Evolutionary conservation across 1,140 invertebrate species (phyloP), one percentile per base, ranked within the genome.

Genomic region (Chelonus insularis): DNA sequence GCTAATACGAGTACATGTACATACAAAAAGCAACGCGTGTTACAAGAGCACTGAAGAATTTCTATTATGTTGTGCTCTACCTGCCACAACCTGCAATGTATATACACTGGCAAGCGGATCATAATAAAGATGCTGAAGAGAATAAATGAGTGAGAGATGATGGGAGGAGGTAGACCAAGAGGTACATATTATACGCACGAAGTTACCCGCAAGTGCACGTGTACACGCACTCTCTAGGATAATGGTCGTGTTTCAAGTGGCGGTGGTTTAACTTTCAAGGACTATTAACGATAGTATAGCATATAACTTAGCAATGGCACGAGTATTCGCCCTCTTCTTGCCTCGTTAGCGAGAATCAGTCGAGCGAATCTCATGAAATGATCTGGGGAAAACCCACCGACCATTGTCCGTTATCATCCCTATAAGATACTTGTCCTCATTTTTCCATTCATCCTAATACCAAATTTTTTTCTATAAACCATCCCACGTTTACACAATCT

Each of bases 251-350:
- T 68, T 69, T 69, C 72, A 67, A 74, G 72, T 74, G 71, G 65
- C 67, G 68, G 65, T 68, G 67, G 69, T 68, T 63, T 63, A 74
- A 74, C 72, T 74, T 74, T 74, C 70, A 60, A 74, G 72, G 68
- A 67, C 67, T 63, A 70, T 73, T 73, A 70, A 66, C 62, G 62
- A 62, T 63, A 58, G 57, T 59, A 63, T 54, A 63, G 47, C 47
- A 37, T 57, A 56, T 37, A 63, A 51, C 29, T 55, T 63, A 55
- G 20, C 41, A 51, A 32, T 62, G 37, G 51, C 50, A 51, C 45
- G 37, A 48, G 51, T 43, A 37, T 20, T 54, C 62, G 32, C 36
- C 39, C 48, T 43, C 57, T 57, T 34, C 47, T 45, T 12, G 45
- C 65, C 68, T 72, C 66, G 70, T 70, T 72, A 72, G 64, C 57